phyloP scores from a whole-genome alignment of 2,113 vertebrate species.

The Chlorocebus sabaeus region DNA sequence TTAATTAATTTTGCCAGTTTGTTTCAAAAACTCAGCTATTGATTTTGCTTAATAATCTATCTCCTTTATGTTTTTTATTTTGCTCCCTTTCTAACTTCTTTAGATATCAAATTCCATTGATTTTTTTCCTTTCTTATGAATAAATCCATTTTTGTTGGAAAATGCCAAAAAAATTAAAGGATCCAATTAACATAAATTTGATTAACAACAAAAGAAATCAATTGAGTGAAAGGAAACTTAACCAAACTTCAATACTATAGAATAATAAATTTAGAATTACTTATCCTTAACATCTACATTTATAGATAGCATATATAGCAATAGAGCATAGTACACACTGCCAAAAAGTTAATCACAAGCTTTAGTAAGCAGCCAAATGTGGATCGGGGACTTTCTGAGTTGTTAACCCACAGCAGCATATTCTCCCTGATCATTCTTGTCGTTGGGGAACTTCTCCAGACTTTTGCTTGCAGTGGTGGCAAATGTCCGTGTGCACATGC shows the following conservation, averaged over 20 bases:
- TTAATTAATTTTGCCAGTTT: constrained; percentile 32
- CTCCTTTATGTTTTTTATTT: constrained; percentile 3
- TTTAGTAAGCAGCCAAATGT: background rate
- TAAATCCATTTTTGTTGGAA: constrained; percentile 49
- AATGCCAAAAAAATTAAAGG: constrained; percentile 34
- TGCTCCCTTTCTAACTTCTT: constrained; percentile 53
- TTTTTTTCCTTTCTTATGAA: constrained; percentile 42
- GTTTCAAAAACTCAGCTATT: background rate
- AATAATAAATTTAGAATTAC: constrained; percentile 49
- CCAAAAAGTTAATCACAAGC: constrained; percentile 53
- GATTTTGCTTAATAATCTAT: background rate
- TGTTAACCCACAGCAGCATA: background rate
- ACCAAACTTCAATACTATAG: constrained; percentile 26
- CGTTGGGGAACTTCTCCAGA: background rate
- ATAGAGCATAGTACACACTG: constrained; percentile 66
- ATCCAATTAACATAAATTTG: constrained; percentile 38
- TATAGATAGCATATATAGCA: constrained; percentile 55
- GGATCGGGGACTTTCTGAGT: background rate
- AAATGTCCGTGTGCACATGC: constrained; percentile 63
- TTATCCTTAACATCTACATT: constrained; percentile 61
- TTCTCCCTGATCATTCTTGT: background rate
- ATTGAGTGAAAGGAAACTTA: constrained; percentile 61
- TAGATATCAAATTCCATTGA: background rate
- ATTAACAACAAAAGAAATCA: constrained; percentile 43
- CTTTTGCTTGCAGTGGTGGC: constrained; percentile 40